phyloP scores from a whole-genome alignment of 2,797 vertebrate genomes.

The Melanotaenia maccullochi region DNA sequence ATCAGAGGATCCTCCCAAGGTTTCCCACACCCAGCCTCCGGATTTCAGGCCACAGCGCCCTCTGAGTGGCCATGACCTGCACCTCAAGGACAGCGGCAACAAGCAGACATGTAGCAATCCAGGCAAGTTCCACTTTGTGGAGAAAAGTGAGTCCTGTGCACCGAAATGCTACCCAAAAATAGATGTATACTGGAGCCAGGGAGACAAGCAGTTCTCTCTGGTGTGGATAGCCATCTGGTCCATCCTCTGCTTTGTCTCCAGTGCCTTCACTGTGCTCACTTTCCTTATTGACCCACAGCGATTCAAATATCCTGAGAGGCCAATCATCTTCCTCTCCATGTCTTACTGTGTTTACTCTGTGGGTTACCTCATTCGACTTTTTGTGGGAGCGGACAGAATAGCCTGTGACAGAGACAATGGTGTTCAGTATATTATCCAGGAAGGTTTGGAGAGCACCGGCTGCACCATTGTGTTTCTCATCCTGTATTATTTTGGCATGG shows the following conservation, averaged over 20 bases:
- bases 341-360: constrained; percentile 98
- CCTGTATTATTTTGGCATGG: constrained; percentile 99
- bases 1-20: constrained; percentile 89
- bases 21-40: constrained; percentile 90
- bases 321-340: constrained; percentile 98
- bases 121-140: constrained; percentile 96
- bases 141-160: constrained; percentile 94
- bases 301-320: constrained; percentile 97
- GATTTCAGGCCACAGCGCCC: constrained; percentile 89
- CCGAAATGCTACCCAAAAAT: constrained; percentile 92
- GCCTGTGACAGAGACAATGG: constrained; percentile 95
- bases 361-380: constrained; percentile 96
- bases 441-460: constrained; percentile 97
- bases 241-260: constrained; percentile 95
- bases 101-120: constrained; percentile 88
- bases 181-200: constrained; percentile 96
- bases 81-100: constrained; percentile 64
- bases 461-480: constrained; percentile 98
- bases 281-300: constrained; percentile 95
- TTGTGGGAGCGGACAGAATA: constrained; percentile 93
- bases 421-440: constrained; percentile 96
- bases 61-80: constrained; percentile 76
- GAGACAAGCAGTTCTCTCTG: constrained; percentile 93
- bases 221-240: constrained; percentile 97
- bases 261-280: constrained; percentile 96